A percentile compares a stretch with the other conserved stretches of the same genome.
Conservation (phyloP, 1,140 invertebrate species). For the Procambarus clarkii region DNA sequence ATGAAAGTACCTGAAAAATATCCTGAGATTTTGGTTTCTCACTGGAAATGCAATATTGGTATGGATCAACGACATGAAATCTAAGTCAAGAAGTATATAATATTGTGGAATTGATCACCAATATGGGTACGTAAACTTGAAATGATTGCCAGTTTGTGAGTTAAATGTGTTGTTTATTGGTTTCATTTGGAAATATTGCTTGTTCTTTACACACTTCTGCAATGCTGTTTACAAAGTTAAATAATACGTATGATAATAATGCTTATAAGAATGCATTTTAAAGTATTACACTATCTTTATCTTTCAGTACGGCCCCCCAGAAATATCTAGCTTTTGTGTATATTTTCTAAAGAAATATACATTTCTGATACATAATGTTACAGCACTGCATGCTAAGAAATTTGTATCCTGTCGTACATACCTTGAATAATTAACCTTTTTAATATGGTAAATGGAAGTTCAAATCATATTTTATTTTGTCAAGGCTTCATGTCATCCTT, state of each 20-base stretch:
- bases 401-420: slow-evolving; percentile 11
- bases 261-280: not conserved
- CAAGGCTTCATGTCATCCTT: slow-evolving; percentile 46
- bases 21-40: not conserved
- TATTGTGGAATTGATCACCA: not conserved
- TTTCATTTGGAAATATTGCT: not conserved
- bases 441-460: slow-evolving; percentile 32
- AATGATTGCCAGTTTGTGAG: not conserved
- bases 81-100: not conserved
- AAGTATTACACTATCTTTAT: not conserved
- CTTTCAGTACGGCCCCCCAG: not conserved
- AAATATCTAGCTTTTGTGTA: not conserved
- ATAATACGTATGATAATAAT: not conserved
- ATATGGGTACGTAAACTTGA: not conserved
- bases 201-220: not conserved
- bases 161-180: not conserved
- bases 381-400: not conserved
- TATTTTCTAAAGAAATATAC: not conserved
- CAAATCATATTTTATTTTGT: slow-evolving; percentile 18
- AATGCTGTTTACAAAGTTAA: not conserved
- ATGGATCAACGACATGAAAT: not conserved
- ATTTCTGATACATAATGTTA: not conserved
- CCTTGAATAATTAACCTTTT: slow-evolving; percentile 1
- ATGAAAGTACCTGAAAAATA: not conserved
- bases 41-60: slow-evolving; percentile 1